A percentile compares a stretch with the other conserved stretches of the same genome.
These are phyloP conservation scores for Pachypsylla venusta DNA, from an alignment of 1,140 invertebrate species.

Conservation along the genomic window DNA sequence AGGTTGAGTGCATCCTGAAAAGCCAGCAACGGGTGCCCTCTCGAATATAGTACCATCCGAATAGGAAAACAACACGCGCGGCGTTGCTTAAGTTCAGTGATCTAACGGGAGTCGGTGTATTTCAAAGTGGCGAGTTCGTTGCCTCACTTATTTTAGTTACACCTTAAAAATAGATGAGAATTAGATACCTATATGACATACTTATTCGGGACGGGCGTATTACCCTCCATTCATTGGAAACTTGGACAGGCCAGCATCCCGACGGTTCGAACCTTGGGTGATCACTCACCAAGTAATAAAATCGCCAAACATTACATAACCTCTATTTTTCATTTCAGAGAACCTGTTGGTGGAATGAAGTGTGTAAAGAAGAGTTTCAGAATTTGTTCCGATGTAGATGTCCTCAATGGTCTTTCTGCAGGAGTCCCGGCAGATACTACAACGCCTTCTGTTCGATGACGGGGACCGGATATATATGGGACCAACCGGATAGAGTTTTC, in stretches of 20 bases:
- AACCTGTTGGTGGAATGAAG: conserved; percentile 84
- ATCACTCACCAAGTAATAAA: not conserved
- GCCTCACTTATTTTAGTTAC: not conserved
- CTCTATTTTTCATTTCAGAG: conserved; percentile 38
- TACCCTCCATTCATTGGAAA: no score
- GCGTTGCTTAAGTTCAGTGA: no score
- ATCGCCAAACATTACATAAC: not conserved
- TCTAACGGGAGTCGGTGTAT: no score
- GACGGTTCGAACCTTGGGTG: no score
- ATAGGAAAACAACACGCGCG: no score
- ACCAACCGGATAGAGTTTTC: conserved; percentile 43
- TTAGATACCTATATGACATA: no score
- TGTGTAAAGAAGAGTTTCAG: conserved; percentile 82
- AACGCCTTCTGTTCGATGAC: conserved; percentile 81
- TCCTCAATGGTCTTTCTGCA: conserved; percentile 70
- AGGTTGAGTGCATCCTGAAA: no score
- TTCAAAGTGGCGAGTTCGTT: no score
- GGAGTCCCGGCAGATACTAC: conserved; percentile 74
- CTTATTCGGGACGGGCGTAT: no score
- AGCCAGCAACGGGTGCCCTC: no score
- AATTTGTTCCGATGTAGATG: conserved; percentile 71
- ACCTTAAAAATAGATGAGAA: not conserved
- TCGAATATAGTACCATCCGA: no score
- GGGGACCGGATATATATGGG: conserved; percentile 77
- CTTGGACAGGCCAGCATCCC: no score